Evolutionary conservation across 2,888 invertebrate genomes (phyloP), one percentile per base, ranked within the genome.

Genomic region (Oscheius sp.): DNA sequence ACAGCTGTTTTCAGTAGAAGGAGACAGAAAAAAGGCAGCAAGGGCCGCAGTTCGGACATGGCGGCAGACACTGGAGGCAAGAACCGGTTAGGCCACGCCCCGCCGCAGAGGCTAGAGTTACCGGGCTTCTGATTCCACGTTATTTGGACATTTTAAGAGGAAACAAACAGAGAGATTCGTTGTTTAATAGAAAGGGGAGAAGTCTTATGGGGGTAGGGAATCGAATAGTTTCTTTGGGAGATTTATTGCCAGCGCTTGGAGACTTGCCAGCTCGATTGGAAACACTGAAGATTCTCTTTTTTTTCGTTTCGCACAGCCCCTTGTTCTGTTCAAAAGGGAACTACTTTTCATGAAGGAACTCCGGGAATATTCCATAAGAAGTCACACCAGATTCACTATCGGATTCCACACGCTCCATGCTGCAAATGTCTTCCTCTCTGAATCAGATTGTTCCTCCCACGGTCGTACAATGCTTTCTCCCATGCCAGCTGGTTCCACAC

Each of bases 81-180:
- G 21, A 33, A 63, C 63, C 63, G 63, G 63, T 63, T 63, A 48
- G 48, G 48, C 29, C 63, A n/a, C 63, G 48, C 32, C 47, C 35
- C 37, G 60, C 7, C 60, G 60, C n/a, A 33, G 63, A 60, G 63
- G 63, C 63, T 63, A 63, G 63, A 33, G 63, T 63, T 63, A 63
- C 63, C 63, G 35, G 48, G 63, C 63, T 63, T 63, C 63, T 63
- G 63, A 63, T 63, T 63, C 50, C 63, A 33, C 11, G 35, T 60
- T 60, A 60, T 60, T 60, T 60, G 60, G 60, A 37, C 35, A 60
- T 37, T 60, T 60, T 37, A 37, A n/a, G 60, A 60, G 3, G 60
- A 37, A 37, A 60, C 60, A 60, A 60, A 60, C 35, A 60, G 35
- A 60, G 35, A 21, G 21, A 21, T 21, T 21, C 21, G 21, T 21